Evolutionary conservation across 1,140 invertebrate genomes (phyloP).

Genomic region (Listronotus oregonensis): DNA sequence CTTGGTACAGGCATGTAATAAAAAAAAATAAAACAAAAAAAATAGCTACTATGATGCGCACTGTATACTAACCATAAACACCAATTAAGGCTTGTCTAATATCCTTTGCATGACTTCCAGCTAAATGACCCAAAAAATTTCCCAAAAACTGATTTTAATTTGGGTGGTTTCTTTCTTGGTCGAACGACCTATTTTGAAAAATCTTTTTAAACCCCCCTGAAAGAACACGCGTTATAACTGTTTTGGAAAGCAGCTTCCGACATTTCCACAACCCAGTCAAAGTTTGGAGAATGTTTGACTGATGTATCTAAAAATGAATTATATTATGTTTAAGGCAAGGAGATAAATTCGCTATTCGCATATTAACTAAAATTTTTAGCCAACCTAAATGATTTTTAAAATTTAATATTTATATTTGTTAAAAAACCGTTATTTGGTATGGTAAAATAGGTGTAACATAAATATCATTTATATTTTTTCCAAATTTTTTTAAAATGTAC

Average conservation of each 20-base stretch:
- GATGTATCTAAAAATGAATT: conserved; percentile 71
- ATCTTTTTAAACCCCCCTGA: conserved; percentile 82
- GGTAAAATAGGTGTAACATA: too few relatives aligned
- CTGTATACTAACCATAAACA: conserved; percentile 81
- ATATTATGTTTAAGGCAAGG: too few relatives aligned
- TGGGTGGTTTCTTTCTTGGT: conserved; percentile 60
- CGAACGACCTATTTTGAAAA: conserved; percentile 58
- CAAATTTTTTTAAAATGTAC: too few relatives aligned
- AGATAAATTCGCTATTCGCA: too few relatives aligned
- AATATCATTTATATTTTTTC: too few relatives aligned
- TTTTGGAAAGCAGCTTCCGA: conserved; percentile 86
- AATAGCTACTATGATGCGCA: too few relatives aligned
- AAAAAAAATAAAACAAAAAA: too few relatives aligned
- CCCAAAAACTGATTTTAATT: conserved; percentile 79
- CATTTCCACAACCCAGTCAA: conserved; percentile 93
- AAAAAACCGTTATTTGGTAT: too few relatives aligned
- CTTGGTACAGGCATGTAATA: too few relatives aligned
- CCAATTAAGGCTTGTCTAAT: conserved; percentile 71
- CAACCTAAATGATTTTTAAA: too few relatives aligned
- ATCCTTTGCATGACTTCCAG: conserved; percentile 74
- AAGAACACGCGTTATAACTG: conserved; percentile 81
- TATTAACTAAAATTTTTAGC: too few relatives aligned
- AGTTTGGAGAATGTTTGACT: conserved; percentile 78
- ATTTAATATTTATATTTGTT: too few relatives aligned
- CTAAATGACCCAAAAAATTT: conserved; percentile 84